Conservation (phyloP, 1,140 invertebrate species). For the Goniozus legneri region DNA sequence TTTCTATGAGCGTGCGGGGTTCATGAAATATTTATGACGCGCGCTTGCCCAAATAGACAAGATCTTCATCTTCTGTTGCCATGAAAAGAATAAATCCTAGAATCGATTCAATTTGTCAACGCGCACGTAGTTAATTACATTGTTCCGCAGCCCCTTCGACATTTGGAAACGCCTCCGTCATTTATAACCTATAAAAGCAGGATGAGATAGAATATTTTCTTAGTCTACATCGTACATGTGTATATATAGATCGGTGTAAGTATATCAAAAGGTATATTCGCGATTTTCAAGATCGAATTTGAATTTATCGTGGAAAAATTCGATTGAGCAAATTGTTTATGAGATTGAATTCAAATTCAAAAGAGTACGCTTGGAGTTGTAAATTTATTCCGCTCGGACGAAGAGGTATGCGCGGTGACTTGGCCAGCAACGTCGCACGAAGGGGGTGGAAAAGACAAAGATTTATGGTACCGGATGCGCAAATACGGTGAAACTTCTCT, state of each 20-base stretch:
- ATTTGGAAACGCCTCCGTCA: conserved; percentile 33
- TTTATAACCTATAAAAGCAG: conserved; percentile 47
- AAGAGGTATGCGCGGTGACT: conserved; percentile 27
- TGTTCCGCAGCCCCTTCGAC: conserved; percentile 37
- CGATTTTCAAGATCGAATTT: too few species aligned
- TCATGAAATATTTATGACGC: conserved; percentile 54
- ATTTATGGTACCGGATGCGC: conserved; percentile 43
- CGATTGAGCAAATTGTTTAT: conserved; percentile 3
- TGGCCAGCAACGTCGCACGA: conserved; percentile 28
- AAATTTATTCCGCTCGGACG: conserved; percentile 31
- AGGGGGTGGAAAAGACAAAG: conserved; percentile 31
- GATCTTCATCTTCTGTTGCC: too few species aligned
- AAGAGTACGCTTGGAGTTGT: conserved; percentile 12
- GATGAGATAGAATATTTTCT: too few species aligned
- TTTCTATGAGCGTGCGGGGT: conserved; percentile 23
- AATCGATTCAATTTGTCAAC: conserved; percentile 55
- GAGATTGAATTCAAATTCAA: too few species aligned
- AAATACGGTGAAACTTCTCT: conserved; percentile 44
- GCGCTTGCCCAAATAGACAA: conserved; percentile 20
- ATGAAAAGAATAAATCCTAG: conserved; percentile 53
- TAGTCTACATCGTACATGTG: too few species aligned
- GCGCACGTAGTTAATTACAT: conserved; percentile 46
- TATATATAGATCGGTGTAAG: too few species aligned
- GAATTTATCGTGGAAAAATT: conserved; percentile 18
- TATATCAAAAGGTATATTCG: too few species aligned